Base-by-base conservation (phyloP, 2,888 invertebrate species). In the Epinotia nisella region DNA sequence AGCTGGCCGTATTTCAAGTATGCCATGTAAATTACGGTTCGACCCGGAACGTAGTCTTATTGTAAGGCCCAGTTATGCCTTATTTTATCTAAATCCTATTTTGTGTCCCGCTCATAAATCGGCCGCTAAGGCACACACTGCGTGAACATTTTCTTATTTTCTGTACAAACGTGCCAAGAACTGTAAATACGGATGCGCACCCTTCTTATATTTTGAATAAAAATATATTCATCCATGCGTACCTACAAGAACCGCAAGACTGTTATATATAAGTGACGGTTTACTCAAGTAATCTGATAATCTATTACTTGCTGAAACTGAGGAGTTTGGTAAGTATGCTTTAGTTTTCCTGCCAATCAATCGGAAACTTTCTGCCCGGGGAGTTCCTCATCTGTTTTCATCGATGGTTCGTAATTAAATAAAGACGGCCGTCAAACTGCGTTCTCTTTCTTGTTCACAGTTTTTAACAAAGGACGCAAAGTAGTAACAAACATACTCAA, bases 121-220 rank as follows among this genome's bases (percentile, higher is more conserved):
- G 90, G 84, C 80, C 74, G 82, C 88, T 90, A 90, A 91, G 87
- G 88, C 89, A 89, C 89, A 88, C 85, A 89, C 83, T 89, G 92
- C 89, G 90, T 89, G 92, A 91, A 89, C 88, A 90, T 92, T 91
- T 91, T 92, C 91, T 92, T 92, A 92, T 93, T 92, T 89, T 85
- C 88, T 84, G 83, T 79, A 83, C 85, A 90, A 85, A 92, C 92
- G 93, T 93, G 93, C 91, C 91, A 89, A 88, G 92, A 91, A 92
- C 90, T 86, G 89, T 90, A 90, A 91, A 90, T 87, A 86, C 81
- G 85, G 80, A 83, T 83, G 79, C 83, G 82, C 79, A 29, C 70
- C 62, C 64, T 69, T 73, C 51, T 62, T 73, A 55, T 71, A 68
- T 68, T 61, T 69, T 64, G 71, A 73, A 74, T 75, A 73, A 70